phyloP scores from a whole-genome alignment of 2,113 vertebrate species.

The Arothron firmamentum region DNA sequence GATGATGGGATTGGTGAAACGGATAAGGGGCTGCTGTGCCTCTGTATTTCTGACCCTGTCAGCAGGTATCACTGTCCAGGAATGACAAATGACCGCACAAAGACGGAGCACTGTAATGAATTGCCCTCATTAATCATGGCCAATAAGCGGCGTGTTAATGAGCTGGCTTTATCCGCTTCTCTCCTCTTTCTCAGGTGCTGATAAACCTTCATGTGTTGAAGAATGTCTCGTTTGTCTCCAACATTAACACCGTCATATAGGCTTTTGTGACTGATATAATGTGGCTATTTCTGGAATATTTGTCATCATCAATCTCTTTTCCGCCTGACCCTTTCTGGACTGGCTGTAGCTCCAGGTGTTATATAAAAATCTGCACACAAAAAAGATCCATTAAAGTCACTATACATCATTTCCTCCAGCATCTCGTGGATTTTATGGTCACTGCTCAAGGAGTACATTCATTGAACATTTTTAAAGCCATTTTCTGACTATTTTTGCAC shows the following conservation, averaged over 20 bases:
- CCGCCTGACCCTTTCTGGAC: not conserved
- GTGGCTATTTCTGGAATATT: not conserved
- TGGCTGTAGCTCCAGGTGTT: too few relatives aligned
- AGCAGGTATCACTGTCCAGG: conserved; percentile 2
- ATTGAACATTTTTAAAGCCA: too few relatives aligned
- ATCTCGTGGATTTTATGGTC: too few relatives aligned
- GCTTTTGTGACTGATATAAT: not conserved
- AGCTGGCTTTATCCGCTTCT: not conserved
- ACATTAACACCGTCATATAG: not conserved
- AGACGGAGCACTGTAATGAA: conserved; percentile 16
- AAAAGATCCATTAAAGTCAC: too few relatives aligned
- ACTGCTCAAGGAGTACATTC: too few relatives aligned
- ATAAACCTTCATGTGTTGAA: conserved; percentile 7
- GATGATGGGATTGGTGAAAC: conserved; percentile 9
- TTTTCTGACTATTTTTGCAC: too few relatives aligned
- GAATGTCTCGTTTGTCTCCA: not conserved
- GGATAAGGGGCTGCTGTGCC: conserved; percentile 8
- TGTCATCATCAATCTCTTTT: not conserved
- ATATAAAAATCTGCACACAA: too few relatives aligned
- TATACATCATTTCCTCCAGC: too few relatives aligned
- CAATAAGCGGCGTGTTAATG: not conserved
- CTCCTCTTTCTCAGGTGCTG: conserved; percentile 14
- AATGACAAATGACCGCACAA: conserved; percentile 21
- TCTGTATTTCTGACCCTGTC: conserved; percentile 15
- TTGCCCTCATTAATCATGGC: conserved; percentile 29